Evolutionary conservation across 2,888 invertebrate species (phyloP), one percentile per base, ranked within the genome.

Genomic region (Pocota personata): DNA sequence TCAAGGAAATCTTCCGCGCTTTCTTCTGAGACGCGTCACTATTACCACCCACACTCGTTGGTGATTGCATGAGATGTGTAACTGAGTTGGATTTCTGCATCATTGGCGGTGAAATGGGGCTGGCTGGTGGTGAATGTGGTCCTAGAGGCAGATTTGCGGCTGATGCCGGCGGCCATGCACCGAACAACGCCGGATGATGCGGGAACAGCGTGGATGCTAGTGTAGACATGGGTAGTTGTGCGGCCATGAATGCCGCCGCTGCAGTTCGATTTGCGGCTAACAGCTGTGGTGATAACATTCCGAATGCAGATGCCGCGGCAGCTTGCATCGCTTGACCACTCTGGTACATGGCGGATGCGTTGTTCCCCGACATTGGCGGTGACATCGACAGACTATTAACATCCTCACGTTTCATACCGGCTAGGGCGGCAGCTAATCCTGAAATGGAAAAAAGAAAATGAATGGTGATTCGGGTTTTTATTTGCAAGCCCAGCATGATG

Each of bases 391-490:
- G 89, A 82, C 90, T 90, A 75, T 92, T 92, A 67, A 89, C 84
- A 58, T 92, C 92, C 87, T 92, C 92, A 50, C 90, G 90, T 87
- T 92, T 92, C 79, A 92, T 92, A 87, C 92, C 91, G 69, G 92
- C 92, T 87, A 92, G 88, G 52, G 92, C 92, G 83, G 92, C 92
- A 76, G 92, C 92, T 87, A 92, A 88, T 89, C 90, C 92, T 92
- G 78, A 8, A 88, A 87, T 71, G 64, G 75, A 67, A 88, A 66
- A 35, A 75, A 80, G 48, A 64, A 87, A 69, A 69, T 52, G 19
- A 37, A 55, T 30, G 48, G 62, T 79, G 21, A 86, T 69, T 82
- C 66, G 52, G 40, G 66, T 76, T 75, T 46, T 50, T 58, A 78
- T 76, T 62, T 14, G 37, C 19, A 62, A 24, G 12, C 84, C 60